Evolutionary conservation across 2,888 invertebrate genomes (phyloP), one percentile per base, ranked within the genome.

Genomic region (Diarsia mendica): DNA sequence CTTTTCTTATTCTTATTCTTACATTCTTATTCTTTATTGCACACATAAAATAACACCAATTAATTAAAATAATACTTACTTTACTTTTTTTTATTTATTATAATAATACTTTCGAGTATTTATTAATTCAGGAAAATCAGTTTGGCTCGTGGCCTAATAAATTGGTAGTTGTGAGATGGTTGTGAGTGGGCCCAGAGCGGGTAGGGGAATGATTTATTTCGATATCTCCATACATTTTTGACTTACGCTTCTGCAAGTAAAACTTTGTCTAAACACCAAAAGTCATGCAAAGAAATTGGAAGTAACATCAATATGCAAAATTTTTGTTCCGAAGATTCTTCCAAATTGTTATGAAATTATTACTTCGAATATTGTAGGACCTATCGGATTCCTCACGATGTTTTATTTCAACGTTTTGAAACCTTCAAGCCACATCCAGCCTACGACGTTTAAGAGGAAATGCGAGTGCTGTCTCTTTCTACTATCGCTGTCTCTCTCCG

Each of bases 251-350:
- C 18, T 48, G 13, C 11, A 64, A 64, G 44, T 10, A 60, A 55
- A 67, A 71, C 58, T 82, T 69, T 6, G 49, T 48, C 15, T 28
- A 64, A 84, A 83, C 33, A 71, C 18, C 61, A 60, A 70, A 80
- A 77, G 53, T 70, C 71, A 53, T 61, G 46, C 20, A 69, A 80
- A 75, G 70, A 68, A 63, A 51, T 72, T 33, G 65, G 18, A 61
- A 67, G 60, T 39, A 84, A 74, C 66, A 75, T 66, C 55, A 84
- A 78, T 76, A 76, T 75, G 65, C 79, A 81, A 85, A 85, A 84
- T 80, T 65, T 67, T 76, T 58, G 55, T 63, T 69, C 39, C 67
- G 3, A 65, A 80, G 48, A 80, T 73, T 67, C 53, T 76, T 65
- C 63, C 44, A 81, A 87, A 87, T 75, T 82, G 80, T 85, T 83